Conservation (phyloP, 2,113 vertebrate genomes). For the Pyrgilauda ruficollis region DNA sequence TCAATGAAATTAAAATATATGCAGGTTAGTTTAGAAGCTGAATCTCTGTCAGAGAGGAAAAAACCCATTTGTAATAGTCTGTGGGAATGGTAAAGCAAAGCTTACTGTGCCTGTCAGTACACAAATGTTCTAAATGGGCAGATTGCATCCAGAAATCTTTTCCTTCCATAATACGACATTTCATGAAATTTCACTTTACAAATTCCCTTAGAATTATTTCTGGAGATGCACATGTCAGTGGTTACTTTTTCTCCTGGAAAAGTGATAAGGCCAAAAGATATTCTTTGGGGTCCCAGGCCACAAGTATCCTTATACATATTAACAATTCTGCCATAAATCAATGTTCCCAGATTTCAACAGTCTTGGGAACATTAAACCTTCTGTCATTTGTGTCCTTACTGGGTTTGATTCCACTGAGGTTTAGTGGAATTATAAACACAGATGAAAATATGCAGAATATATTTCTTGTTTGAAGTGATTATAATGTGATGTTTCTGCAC, state of each 20-base stretch:
- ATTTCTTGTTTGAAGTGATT: constrained; percentile 76
- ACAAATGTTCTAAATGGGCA: neutral
- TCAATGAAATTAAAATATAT: constrained; percentile 60
- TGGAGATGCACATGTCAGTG: neutral
- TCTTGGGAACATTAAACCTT: constrained; percentile 64
- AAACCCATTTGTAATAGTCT: neutral
- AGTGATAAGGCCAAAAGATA: constrained; percentile 64
- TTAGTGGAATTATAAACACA: constrained; percentile 75
- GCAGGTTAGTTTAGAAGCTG: constrained; percentile 45
- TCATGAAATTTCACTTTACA: constrained; percentile 37
- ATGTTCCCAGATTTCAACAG: constrained; percentile 49
- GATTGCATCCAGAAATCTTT: neutral
- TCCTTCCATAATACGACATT: neutral
- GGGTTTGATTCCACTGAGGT: constrained; percentile 72
- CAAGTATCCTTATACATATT: constrained; percentile 69
- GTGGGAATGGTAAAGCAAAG: neutral
- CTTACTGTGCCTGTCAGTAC: neutral
- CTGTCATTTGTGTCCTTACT: constrained; percentile 65
- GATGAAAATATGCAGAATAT: constrained; percentile 73
- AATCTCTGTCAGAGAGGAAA: constrained; percentile 7
- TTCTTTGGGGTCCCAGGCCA: constrained; percentile 60
- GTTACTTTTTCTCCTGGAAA: constrained; percentile 63
- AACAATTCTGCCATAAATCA: constrained; percentile 64
- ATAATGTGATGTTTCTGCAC: constrained; percentile 72
- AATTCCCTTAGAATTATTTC: constrained; percentile 16